phyloP scores from a whole-genome alignment of 2,888 invertebrate species.

The Timema cristinae region DNA sequence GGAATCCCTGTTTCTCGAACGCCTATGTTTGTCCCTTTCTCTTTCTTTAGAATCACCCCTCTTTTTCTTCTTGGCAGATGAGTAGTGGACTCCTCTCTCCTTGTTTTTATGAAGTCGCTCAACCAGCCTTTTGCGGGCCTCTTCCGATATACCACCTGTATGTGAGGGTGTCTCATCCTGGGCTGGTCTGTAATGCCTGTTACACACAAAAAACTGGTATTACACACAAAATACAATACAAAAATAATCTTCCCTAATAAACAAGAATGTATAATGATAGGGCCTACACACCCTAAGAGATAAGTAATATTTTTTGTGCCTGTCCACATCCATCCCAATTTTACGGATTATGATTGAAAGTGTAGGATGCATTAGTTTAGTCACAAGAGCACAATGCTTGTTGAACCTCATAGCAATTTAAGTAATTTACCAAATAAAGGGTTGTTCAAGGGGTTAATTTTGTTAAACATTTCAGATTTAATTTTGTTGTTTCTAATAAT shows the following conservation, averaged over 20 bases:
- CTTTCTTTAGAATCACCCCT: constrained; percentile 25
- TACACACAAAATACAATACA: constrained; percentile 36
- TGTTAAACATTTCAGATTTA: too few relatives aligned
- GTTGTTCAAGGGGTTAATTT: too few relatives aligned
- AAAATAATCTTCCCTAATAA: constrained; percentile 38
- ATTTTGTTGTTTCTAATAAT: too few relatives aligned
- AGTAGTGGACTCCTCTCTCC: constrained; percentile 68
- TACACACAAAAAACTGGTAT: constrained; percentile 28
- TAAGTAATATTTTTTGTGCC: too few relatives aligned
- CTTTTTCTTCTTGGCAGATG: constrained; percentile 55
- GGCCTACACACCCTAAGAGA: too few relatives aligned
- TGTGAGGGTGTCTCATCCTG: constrained; percentile 90
- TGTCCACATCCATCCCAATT: too few relatives aligned
- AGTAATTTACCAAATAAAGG: too few relatives aligned
- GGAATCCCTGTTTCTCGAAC: too few relatives aligned
- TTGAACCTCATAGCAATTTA: too few relatives aligned
- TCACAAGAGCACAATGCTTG: too few relatives aligned
- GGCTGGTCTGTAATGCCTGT: constrained; percentile 69
- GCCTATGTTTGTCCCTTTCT: constrained; percentile 37
- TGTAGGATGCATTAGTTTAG: too few relatives aligned
- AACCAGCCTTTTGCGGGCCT: constrained; percentile 67
- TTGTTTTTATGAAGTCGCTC: constrained; percentile 59
- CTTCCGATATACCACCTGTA: constrained; percentile 84
- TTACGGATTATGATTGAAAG: too few relatives aligned
- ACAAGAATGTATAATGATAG: background rate